phyloP scores from a whole-genome alignment of 2,113 vertebrate genomes.

The Trichechus manatus region DNA sequence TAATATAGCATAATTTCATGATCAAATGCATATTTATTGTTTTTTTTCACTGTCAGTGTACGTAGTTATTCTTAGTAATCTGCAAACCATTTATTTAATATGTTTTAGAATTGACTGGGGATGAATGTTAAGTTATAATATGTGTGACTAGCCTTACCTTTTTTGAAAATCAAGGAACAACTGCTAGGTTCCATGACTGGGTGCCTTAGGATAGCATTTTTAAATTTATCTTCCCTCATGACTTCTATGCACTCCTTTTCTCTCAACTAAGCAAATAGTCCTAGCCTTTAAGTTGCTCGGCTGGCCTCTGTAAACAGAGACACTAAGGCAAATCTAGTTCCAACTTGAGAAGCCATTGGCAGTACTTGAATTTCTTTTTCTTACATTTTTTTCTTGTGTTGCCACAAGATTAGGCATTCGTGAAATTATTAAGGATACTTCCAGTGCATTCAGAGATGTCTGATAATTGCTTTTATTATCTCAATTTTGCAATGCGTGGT shows the following conservation, averaged over 20 bases:
- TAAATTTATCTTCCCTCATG: constrained; percentile 32
- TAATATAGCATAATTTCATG: not conserved
- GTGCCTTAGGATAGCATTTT: not conserved
- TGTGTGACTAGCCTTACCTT: not conserved
- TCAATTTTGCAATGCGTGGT: constrained; percentile 17
- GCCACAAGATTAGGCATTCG: constrained; percentile 33
- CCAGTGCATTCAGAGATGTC: constrained; percentile 39
- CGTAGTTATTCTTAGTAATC: constrained; percentile 49
- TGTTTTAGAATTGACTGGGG: constrained; percentile 38
- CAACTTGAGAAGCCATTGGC: not conserved
- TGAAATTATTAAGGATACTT: constrained; percentile 35
- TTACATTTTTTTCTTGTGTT: constrained; percentile 49
- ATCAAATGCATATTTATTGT: constrained; percentile 27
- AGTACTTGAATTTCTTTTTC: constrained; percentile 13
- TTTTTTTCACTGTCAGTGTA: not conserved
- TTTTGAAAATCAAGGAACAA: not conserved
- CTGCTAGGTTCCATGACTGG: not conserved
- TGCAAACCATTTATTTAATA: constrained; percentile 20
- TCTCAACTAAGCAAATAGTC: constrained; percentile 59
- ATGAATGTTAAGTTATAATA: constrained; percentile 33
- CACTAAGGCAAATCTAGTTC: constrained; percentile 1
- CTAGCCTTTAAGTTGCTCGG: constrained; percentile 46
- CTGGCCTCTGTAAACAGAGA: constrained; percentile 64
- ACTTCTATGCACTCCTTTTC: constrained; percentile 4
- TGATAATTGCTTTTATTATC: not conserved